A percentile compares a stretch with the other conserved stretches of the same genome.
These are phyloP conservation scores for Andricus curvator DNA, from an alignment of 2,888 invertebrate species.

Conservation along the genomic window DNA sequence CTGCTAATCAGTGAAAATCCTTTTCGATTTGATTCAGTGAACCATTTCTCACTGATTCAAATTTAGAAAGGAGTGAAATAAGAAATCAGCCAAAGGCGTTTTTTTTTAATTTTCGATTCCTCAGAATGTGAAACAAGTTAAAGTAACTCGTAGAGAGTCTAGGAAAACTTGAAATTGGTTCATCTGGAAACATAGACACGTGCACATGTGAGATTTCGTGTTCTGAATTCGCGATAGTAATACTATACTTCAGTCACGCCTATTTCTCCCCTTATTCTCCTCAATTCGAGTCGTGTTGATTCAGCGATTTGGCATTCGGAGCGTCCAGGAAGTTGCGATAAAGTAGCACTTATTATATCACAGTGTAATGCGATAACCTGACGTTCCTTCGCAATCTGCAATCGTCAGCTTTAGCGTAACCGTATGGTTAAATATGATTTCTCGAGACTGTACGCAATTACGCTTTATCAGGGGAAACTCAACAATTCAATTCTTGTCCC, in stretches of 20 bases:
- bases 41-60: too few species aligned
- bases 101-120: background rate
- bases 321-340: slow-evolving; percentile 38
- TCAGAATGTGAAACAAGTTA: background rate
- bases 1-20: too few species aligned
- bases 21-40: too few species aligned
- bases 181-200: background rate
- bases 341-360: slow-evolving; percentile 37
- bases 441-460: slow-evolving; percentile 23
- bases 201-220: slow-evolving; percentile 19
- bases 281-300: slow-evolving; percentile 29
- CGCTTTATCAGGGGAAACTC: slow-evolving; percentile 22
- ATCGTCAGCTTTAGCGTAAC: slow-evolving; percentile 19
- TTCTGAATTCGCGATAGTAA: slow-evolving; percentile 18
- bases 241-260: background rate
- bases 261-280: slow-evolving; percentile 20
- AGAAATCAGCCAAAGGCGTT: background rate
- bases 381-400: slow-evolving; percentile 29
- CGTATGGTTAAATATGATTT: slow-evolving; percentile 20
- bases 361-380: slow-evolving; percentile 38
- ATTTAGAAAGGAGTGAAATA: too few species aligned
- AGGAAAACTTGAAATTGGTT: background rate
- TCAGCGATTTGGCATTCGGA: slow-evolving; percentile 15
- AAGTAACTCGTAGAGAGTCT: background rate
- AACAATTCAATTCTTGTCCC: slow-evolving; percentile 29